Evolutionary conservation across 2,113 vertebrate species (phyloP), one percentile per base, ranked within the genome.

Genomic region (Psettodes erumei): DNA sequence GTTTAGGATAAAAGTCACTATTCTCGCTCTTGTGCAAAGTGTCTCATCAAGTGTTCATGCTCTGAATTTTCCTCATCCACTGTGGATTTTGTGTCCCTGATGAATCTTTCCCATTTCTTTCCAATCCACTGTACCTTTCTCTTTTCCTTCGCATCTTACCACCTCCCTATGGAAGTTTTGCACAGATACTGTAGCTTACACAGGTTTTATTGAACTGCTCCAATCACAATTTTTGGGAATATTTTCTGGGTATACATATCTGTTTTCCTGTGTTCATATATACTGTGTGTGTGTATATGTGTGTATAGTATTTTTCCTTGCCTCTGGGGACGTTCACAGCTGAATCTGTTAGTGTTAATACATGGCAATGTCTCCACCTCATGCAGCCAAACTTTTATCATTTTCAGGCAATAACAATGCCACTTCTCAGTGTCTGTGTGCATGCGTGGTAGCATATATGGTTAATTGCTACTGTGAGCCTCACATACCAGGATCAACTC

Each of bases 341-440:
- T 35, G 47, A 70, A 53, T 79, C 65, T 73, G n/a, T 55, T 43
- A 62, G 23, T 73, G 47, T 74, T 69, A 74, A 73, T 76, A 69
- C 48, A 75, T 69, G 38, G 35, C 60, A 68, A 83, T 81, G 25
- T 81, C 73, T 82, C 71, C 56, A 68, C 61, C 50, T 50, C 37
- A 25, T 71, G 9, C 12, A 13, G 40, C 15, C 43, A 64, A 77
- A 50, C 68, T 79, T 53, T 48, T 65, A 45, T 71, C 45, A 65
- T 45, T 48, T 74, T 86, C 80, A 86, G 81, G 62, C 38, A 90
- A 81, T 83, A 86, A 90, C 84, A 81, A 89, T 89, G 64, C 6
- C 19, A 35, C 10, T 60, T 66, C 21, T 75, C n/a, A 27, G 50
- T 56, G 48, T 70, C 16, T 54, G 54, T 61, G 81, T 79, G 63